Evolutionary conservation across 2,888 invertebrate species (phyloP).

Genomic region (Plagodis dolabraria): DNA sequence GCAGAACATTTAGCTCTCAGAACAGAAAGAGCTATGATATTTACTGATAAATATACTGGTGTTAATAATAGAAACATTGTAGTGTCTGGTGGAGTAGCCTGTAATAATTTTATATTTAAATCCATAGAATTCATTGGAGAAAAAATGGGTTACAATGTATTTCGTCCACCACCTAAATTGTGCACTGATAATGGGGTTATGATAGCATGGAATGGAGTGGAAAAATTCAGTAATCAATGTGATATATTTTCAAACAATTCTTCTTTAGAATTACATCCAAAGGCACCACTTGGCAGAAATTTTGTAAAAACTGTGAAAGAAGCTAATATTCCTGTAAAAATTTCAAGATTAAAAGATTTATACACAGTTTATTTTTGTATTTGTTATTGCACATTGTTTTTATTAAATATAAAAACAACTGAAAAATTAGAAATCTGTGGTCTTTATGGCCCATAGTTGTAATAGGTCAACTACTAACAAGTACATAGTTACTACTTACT

Average conservation of each 20-base stretch:
- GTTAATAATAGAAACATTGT: slow-evolving; percentile 86
- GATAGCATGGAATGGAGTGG: slow-evolving; percentile 99
- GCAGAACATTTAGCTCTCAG: slow-evolving; percentile 92
- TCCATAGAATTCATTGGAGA: slow-evolving; percentile 88
- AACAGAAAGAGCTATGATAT: slow-evolving; percentile 93
- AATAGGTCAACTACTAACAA: too few relatives aligned
- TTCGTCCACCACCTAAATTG: slow-evolving; percentile 91
- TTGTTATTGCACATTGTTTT: not conserved
- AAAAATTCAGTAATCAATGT: slow-evolving; percentile 85
- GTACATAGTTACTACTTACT: too few relatives aligned
- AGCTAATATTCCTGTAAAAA: slow-evolving; percentile 77
- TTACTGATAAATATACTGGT: slow-evolving; percentile 85
- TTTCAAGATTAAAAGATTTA: slow-evolving; percentile 60
- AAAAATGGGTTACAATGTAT: slow-evolving; percentile 86
- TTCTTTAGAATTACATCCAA: slow-evolving; percentile 84
- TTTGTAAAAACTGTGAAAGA: slow-evolving; percentile 83
- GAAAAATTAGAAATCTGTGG: too few relatives aligned
- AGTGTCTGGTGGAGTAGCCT: slow-evolving; percentile 98
- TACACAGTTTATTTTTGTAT: slow-evolving; percentile 25
- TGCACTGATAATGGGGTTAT: slow-evolving; percentile 99
- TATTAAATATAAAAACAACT: too few relatives aligned
- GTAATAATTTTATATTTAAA: slow-evolving; percentile 92
- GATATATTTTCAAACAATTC: slow-evolving; percentile 82
- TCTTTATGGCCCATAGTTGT: too few relatives aligned
- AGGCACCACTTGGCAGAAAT: slow-evolving; percentile 86